phyloP scores from a whole-genome alignment of 53 echinoderm and acorn worm species.

The Astropecten irregularis region DNA sequence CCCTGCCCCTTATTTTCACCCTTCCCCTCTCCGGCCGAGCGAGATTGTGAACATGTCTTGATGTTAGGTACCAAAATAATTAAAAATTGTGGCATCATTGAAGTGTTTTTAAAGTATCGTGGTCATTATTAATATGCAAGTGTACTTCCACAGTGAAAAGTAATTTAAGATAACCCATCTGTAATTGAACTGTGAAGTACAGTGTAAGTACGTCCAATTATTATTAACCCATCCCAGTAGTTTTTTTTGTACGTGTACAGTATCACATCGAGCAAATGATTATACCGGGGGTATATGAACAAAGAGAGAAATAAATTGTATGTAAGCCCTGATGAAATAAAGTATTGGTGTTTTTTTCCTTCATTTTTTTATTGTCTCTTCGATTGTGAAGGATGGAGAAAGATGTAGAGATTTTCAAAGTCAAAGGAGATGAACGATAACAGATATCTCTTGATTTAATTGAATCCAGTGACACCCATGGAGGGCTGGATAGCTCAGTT shows the following conservation, averaged over 20 bases:
- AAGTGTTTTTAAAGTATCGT: too few species aligned
- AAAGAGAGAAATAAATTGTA: not conserved
- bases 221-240: constrained; percentile 3
- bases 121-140: not conserved
- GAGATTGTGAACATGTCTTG: not conserved
- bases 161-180: not conserved
- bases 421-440: not conserved
- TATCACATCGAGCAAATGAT: constrained; percentile 3
- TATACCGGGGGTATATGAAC: not conserved
- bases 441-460: not conserved
- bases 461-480: too few species aligned
- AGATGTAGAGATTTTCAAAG: not conserved
- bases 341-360: not conserved
- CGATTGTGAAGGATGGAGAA: not conserved
- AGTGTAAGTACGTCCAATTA: not conserved
- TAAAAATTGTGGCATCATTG: too few species aligned
- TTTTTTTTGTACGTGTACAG: constrained; percentile 58
- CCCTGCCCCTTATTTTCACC: too few species aligned
- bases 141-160: not conserved
- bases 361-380: not conserved
- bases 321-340: constrained; percentile 25
- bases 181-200: not conserved
- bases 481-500: too few species aligned
- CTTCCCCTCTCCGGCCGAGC: not conserved
- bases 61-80: not conserved